These are phyloP conservation scores for Tenualosa thibaudeaui DNA, from an alignment of 2,797 vertebrate genomes.

Conservation along the genomic window DNA sequence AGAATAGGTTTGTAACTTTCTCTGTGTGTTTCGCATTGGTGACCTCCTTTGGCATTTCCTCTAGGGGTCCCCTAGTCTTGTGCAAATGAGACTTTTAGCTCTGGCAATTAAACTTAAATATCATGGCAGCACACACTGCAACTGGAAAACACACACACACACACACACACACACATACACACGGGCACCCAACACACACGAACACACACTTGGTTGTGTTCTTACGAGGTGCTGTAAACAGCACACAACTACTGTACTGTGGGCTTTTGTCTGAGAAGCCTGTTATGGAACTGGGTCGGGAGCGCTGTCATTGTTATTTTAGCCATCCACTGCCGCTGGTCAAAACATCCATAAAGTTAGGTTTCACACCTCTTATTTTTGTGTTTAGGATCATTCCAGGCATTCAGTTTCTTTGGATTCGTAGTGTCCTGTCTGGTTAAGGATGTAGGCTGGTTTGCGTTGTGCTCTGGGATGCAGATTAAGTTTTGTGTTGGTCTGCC, in stretches of 20 bases:
- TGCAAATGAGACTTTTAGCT: background rate
- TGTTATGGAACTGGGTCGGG: background rate
- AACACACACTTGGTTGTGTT: background rate
- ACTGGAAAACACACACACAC: background rate
- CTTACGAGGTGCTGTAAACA: background rate
- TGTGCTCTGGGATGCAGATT: no score
- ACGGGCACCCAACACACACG: background rate
- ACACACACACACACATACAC: background rate
- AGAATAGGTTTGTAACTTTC: constrained; percentile 2
- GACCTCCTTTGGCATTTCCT: constrained; percentile 20
- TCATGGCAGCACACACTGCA: background rate
- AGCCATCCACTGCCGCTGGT: background rate
- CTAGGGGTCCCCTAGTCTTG: background rate
- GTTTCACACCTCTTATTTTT: background rate
- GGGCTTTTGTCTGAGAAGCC: background rate
- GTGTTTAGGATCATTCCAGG: background rate
- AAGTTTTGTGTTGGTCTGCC: no score
- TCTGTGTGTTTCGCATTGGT: background rate
- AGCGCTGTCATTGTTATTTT: background rate
- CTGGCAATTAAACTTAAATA: constrained; percentile 6
- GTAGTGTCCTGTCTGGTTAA: background rate
- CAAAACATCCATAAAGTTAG: background rate
- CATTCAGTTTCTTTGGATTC: background rate
- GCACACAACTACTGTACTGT: background rate
- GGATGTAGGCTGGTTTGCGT: background rate